phyloP scores from a whole-genome alignment of 2,797 vertebrate genomes.

The Cyprinella venusta region DNA sequence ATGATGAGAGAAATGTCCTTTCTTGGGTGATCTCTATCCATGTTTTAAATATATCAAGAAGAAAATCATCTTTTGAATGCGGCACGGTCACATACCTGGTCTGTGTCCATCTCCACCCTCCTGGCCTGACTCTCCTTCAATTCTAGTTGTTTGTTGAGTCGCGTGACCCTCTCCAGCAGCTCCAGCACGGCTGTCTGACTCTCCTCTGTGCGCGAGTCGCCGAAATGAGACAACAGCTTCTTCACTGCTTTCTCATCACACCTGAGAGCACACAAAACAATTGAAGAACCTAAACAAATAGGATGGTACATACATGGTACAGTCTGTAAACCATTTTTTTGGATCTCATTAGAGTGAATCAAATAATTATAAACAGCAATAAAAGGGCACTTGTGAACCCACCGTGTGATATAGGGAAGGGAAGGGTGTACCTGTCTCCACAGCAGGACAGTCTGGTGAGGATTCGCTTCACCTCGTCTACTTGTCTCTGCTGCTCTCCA shows the following conservation, averaged over 20 bases:
- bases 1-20: background rate
- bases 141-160: constrained; percentile 81
- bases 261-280: constrained; percentile 65
- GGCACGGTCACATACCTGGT: constrained; percentile 69
- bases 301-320: no score
- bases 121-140: constrained; percentile 72
- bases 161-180: constrained; percentile 74
- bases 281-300: background rate
- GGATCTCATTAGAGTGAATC: background rate
- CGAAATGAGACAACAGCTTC: constrained; percentile 75
- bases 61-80: background rate
- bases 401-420: background rate
- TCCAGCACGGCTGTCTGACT: constrained; percentile 71
- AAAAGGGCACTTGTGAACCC: no score
- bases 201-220: constrained; percentile 69
- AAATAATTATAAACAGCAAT: background rate
- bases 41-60: background rate
- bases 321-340: no score
- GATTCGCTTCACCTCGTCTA: constrained; percentile 74
- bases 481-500: constrained; percentile 71
- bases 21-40: background rate
- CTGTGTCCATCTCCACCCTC: constrained; percentile 68
- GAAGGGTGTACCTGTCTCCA: constrained; percentile 73
- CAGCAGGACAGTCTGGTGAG: constrained; percentile 80
- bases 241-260: constrained; percentile 81